Percentiles rank a stretch among this genome's conserved stretches.
Conservation (phyloP, 2,797 vertebrate genomes). For the Tamandua tetradactyla region DNA sequence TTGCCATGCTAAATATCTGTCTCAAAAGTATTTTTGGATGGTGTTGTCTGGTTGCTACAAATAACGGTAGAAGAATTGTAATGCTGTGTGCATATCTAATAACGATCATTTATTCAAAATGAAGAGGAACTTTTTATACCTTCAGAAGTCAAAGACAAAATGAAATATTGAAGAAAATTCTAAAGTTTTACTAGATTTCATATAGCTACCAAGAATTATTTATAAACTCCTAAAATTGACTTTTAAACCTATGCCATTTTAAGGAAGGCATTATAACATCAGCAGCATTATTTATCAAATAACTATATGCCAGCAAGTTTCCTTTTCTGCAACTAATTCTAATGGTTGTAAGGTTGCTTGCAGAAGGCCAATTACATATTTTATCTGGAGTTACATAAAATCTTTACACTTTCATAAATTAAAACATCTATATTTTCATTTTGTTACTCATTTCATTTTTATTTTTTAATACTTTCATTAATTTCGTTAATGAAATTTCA, state of each 20-base stretch:
- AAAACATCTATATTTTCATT: slow-evolving; percentile 42
- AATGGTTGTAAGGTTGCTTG: not conserved
- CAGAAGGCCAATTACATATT: slow-evolving; percentile 44
- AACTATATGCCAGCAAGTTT: not conserved
- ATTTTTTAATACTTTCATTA: slow-evolving; percentile 44
- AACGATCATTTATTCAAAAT: slow-evolving; percentile 38
- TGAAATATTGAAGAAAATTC: slow-evolving; percentile 41
- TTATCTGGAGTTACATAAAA: slow-evolving; percentile 35
- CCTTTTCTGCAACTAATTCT: not conserved
- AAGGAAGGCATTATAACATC: not conserved
- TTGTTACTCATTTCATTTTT: slow-evolving; percentile 18
- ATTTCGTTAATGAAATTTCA: no score
- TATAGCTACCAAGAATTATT: slow-evolving; percentile 34
- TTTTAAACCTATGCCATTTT: slow-evolving; percentile 49
- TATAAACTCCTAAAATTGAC: slow-evolving; percentile 45
- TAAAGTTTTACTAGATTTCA: slow-evolving; percentile 33
- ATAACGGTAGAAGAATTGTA: slow-evolving; percentile 28
- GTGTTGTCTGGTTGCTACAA: not conserved
- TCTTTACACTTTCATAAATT: slow-evolving; percentile 25
- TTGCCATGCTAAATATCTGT: slow-evolving; percentile 7
- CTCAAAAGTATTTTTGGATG: slow-evolving; percentile 40
- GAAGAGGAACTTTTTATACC: slow-evolving; percentile 30
- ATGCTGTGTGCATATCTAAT: not conserved
- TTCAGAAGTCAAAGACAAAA: slow-evolving; percentile 36
- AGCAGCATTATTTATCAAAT: slow-evolving; percentile 28